These are phyloP conservation scores for Megamerina dolium DNA, from an alignment of 2,888 invertebrate genomes.

Conservation along the genomic window DNA sequence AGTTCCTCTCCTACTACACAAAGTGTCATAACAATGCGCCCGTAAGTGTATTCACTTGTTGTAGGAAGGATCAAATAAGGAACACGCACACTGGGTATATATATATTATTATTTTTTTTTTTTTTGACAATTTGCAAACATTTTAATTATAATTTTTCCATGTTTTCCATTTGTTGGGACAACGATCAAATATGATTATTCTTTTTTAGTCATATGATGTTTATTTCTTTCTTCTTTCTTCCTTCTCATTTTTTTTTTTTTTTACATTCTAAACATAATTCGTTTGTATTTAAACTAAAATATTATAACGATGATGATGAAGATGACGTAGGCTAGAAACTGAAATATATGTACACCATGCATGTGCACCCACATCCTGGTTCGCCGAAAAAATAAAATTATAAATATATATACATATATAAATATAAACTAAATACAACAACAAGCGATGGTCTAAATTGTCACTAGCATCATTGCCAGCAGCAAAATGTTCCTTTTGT, in stretches of 20 bases:
- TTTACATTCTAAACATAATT: too few species aligned
- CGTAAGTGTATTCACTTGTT: conserved; percentile 1
- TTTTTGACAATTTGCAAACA: conserved; percentile 10
- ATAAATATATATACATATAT: too few species aligned
- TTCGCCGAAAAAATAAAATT: too few species aligned
- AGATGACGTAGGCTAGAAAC: too few species aligned
- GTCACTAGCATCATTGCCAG: neutral
- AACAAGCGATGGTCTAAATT: neutral
- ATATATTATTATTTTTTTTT: conserved; percentile 1
- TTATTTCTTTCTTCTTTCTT: neutral
- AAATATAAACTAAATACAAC: too few species aligned
- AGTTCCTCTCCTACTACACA: neutral
- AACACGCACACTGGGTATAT: neutral
- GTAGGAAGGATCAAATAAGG: neutral
- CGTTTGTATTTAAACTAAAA: too few species aligned
- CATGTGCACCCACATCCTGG: too few species aligned
- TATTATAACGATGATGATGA: too few species aligned
- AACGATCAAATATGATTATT: conserved; percentile 7
- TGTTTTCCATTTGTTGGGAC: neutral
- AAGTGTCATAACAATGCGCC: conserved; percentile 3
- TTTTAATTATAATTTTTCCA: conserved; percentile 12
- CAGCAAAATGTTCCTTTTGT: neutral
- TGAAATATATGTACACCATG: too few species aligned
- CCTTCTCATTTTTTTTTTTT: too few species aligned
- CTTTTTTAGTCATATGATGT: neutral